Evolutionary conservation across 2,797 vertebrate genomes (phyloP).

Genomic region (Cryptoblepharus egeriae): DNA sequence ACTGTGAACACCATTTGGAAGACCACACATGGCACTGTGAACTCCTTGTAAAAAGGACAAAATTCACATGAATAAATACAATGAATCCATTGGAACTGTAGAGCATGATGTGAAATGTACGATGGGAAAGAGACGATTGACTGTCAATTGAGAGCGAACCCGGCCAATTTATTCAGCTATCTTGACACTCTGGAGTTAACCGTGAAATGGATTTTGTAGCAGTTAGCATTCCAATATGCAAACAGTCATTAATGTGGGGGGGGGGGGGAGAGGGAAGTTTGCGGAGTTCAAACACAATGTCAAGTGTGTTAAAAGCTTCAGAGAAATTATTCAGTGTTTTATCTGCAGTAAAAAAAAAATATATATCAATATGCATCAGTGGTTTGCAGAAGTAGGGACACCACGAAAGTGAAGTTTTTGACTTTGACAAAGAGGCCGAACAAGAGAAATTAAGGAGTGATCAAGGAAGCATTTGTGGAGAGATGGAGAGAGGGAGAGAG

Average conservation of each 20-base stretch:
- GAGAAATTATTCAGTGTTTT: background rate
- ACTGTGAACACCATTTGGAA: background rate
- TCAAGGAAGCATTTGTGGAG: constrained; percentile 47
- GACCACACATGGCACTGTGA: background rate
- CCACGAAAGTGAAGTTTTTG: constrained; percentile 40
- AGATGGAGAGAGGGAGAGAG: constrained; percentile 48
- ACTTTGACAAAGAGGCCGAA: constrained; percentile 37
- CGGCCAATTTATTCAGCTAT: background rate
- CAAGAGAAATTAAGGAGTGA: constrained; percentile 54
- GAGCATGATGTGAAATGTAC: background rate
- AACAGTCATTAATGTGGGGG: background rate
- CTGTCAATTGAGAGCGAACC: background rate
- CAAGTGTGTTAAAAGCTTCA: constrained; percentile 11
- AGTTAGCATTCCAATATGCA: background rate
- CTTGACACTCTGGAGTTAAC: constrained; percentile 12
- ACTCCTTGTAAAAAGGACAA: background rate
- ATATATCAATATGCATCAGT: constrained; percentile 24
- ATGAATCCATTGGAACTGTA: background rate
- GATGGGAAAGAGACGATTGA: background rate
- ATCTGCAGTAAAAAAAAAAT: background rate
- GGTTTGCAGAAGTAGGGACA: constrained; percentile 26
- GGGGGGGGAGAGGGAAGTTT: background rate
- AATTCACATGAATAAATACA: background rate
- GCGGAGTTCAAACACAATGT: constrained; percentile 8
- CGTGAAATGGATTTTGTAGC: constrained; percentile 18